Evolutionary conservation across 2,888 invertebrate genomes (phyloP).

Genomic region (Corbicula japonica): DNA sequence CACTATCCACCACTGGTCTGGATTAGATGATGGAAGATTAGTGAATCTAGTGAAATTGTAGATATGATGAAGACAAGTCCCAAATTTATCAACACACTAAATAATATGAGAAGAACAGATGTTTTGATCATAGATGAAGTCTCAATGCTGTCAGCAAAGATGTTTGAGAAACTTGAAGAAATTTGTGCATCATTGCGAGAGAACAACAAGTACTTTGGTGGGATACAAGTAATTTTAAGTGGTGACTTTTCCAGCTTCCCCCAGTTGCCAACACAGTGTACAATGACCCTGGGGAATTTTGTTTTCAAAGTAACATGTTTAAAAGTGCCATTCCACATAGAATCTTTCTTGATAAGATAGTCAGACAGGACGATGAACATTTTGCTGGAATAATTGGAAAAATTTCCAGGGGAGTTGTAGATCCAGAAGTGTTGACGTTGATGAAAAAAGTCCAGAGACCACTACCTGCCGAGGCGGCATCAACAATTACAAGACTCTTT

Average conservation of each 20-base stretch:
- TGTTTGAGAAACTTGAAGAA: neutral
- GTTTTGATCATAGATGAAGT: constrained; percentile 35
- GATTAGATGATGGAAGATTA: constrained; percentile 44
- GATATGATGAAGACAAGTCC: constrained; percentile 18
- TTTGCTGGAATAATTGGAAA: constrained; percentile 18
- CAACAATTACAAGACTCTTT: constrained; percentile 28
- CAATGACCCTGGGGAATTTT: neutral
- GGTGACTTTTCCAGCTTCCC: constrained; percentile 4
- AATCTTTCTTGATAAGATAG: constrained; percentile 17
- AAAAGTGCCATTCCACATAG: constrained; percentile 21
- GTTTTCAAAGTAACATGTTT: constrained; percentile 19
- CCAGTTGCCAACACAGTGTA: neutral
- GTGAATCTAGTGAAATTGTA: constrained; percentile 14
- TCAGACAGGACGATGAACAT: constrained; percentile 18
- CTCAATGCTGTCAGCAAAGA: constrained; percentile 30
- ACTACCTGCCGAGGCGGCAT: neutral
- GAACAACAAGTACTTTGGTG: neutral
- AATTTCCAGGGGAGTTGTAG: constrained; percentile 10
- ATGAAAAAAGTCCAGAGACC: constrained; percentile 22
- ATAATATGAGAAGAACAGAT: constrained; percentile 31
- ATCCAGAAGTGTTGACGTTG: neutral
- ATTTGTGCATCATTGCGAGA: neutral
- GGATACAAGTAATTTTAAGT: neutral
- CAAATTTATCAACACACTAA: constrained; percentile 3
- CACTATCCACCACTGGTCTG: constrained; percentile 39